Base-by-base conservation (phyloP, 2,888 invertebrate genomes). In the Brenthis hecate region DNA sequence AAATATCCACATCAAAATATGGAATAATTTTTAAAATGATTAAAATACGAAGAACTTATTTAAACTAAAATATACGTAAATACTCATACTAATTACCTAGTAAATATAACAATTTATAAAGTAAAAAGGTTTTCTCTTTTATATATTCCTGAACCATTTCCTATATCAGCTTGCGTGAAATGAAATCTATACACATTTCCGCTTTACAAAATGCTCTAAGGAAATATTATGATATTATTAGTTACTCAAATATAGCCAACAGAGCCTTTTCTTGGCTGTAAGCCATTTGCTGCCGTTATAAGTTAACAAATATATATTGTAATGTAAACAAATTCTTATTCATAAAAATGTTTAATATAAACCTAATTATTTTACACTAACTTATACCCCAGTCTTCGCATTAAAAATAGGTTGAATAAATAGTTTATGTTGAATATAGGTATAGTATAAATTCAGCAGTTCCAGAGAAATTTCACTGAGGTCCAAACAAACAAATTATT, bases 191-290 rank as follows among this genome's bases (percentile, higher is more conserved):
- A 50, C 60, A 50, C 50, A 23, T 6, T 60, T 60, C 50, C 28
- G n/a, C 6, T 60, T 32, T 60, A 60, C 50, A 50, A 60, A 50
- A 50, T 16, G 50, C 32, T 48, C 60, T 28, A n/a, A 50, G 28
- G 32, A 60, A 28, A 32, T 60, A 50, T 60, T 28, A 60, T 60
- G n/a, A 50, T 60, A 60, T 50, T 60, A 60, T 60, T 60, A 60
- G 60, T 50, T 58, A 58, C 48, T 60, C 50, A 60, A 60, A 50
- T 60, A 50, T 14, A 60, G 60, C 50, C 16, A 60, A n/a, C 28
- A 50, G 23, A 32, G 60, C 60, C 60, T 60, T 32, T 32, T 60
- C 28, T 60, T 60, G 60, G 60, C 60, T 28, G 32, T 8, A 50
- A n/a, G 50, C 50, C 60, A 60, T 60, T 60, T 60, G 28, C 28